Percentiles rank a stretch among this genome's conserved stretches.
phyloP scores from a whole-genome alignment of 37 sponge, comb jelly and placozoan genomes.

The Amphimedon queenslandica region DNA sequence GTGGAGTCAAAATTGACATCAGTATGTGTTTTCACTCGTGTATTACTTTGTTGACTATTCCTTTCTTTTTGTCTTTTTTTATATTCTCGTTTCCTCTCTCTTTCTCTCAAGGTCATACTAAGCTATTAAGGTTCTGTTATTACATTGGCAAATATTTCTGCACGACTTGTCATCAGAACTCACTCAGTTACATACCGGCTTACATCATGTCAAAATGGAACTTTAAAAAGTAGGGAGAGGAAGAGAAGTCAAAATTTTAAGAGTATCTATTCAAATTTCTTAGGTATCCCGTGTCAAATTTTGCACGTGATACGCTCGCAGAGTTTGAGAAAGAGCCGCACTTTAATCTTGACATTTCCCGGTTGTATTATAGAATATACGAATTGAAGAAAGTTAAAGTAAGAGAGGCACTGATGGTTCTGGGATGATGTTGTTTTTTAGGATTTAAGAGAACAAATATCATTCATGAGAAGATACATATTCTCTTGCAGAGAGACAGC shows the following conservation, averaged over 20 bases:
- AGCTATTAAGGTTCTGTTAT: constrained; percentile 85
- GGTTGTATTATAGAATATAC: constrained; percentile 28
- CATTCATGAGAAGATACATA: too few relatives aligned
- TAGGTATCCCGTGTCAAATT: constrained; percentile 70
- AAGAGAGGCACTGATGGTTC: too few relatives aligned
- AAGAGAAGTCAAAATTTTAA: too few relatives aligned
- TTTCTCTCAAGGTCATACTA: too few relatives aligned
- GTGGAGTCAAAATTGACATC: constrained; percentile 87
- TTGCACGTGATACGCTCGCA: constrained; percentile 73
- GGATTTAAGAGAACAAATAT: too few relatives aligned
- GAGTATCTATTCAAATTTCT: too few relatives aligned
- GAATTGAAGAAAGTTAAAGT: constrained; percentile 31
- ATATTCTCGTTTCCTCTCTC: background rate
- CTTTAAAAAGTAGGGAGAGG: constrained; percentile 63
- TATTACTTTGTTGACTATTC: background rate
- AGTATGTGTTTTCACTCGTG: background rate
- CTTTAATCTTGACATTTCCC: constrained; percentile 40
- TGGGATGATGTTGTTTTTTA: too few relatives aligned
- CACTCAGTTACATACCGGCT: constrained; percentile 69
- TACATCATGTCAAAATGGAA: constrained; percentile 84
- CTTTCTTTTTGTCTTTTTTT: background rate
- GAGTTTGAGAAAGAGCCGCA: constrained; percentile 67
- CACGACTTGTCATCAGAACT: constrained; percentile 82
- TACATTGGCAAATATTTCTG: constrained; percentile 98
- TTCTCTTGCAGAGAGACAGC: too few relatives aligned